Evolutionary conservation across 2,888 invertebrate species (phyloP).

Genomic region (Celastrina argiolus): DNA sequence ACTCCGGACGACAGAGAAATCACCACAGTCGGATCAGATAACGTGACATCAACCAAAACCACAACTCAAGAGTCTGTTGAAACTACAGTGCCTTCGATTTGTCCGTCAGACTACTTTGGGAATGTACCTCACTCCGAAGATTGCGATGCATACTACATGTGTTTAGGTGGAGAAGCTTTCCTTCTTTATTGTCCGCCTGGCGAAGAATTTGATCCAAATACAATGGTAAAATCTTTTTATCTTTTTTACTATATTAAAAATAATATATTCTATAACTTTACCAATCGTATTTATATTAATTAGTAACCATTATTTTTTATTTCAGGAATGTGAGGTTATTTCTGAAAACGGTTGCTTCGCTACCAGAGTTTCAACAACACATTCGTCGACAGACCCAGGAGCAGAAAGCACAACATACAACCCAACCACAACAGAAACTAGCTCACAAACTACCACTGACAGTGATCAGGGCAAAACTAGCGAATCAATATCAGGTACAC

Average conservation of each 20-base stretch:
- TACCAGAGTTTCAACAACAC: constrained; percentile 20
- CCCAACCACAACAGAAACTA: not conserved
- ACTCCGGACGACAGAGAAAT: too few relatives aligned
- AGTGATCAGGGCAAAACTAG: constrained; percentile 19
- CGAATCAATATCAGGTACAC: not conserved
- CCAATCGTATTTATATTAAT: not conserved
- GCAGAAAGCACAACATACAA: constrained; percentile 16
- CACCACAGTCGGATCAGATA: too few relatives aligned
- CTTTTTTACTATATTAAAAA: too few relatives aligned
- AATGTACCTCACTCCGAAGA: constrained; percentile 44
- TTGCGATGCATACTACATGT: constrained; percentile 46
- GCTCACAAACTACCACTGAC: not conserved
- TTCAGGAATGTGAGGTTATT: constrained; percentile 30
- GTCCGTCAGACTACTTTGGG: constrained; percentile 40
- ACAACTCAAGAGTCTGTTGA: constrained; percentile 4
- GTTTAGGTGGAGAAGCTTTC: constrained; percentile 40
- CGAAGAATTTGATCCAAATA: too few relatives aligned
- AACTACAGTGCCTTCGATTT: constrained; percentile 32
- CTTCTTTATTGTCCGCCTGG: constrained; percentile 19
- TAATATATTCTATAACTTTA: too few relatives aligned
- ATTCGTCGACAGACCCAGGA: constrained; percentile 19
- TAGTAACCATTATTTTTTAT: not conserved
- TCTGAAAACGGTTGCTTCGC: constrained; percentile 33
- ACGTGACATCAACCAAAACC: too few relatives aligned
- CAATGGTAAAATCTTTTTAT: too few relatives aligned